Conservation (phyloP, 1,140 invertebrate species). For the Gerris buenoi region DNA sequence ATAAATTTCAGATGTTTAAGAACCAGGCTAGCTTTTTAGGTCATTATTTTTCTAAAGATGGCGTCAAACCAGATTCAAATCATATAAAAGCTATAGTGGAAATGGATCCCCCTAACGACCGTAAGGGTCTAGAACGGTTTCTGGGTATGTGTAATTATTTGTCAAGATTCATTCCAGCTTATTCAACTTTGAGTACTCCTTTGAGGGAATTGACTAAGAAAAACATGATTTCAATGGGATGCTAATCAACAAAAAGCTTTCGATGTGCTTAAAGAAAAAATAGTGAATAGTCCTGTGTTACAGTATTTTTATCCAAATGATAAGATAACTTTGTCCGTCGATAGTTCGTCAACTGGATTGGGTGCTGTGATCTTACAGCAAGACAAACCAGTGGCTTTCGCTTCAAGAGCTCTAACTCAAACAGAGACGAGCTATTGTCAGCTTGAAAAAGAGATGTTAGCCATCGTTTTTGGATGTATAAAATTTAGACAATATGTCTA, state of each 20-base stretch:
- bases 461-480: background rate
- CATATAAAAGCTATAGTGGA: background rate
- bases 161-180: background rate
- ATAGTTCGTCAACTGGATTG: background rate
- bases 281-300: background rate
- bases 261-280: background rate
- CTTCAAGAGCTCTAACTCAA: background rate
- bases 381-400: background rate
- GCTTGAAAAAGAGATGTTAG: background rate
- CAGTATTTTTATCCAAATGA: background rate
- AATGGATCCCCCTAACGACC: background rate
- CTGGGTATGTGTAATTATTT: background rate
- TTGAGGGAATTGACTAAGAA: background rate
- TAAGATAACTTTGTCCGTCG: background rate
- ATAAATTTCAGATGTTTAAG: background rate
- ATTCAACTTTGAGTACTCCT: background rate
- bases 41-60: background rate
- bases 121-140: background rate
- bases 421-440: background rate
- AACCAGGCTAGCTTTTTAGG: background rate
- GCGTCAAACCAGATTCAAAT: background rate
- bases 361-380: background rate
- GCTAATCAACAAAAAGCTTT: background rate
- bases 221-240: background rate
- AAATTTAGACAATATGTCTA: background rate